Evolutionary conservation across 2,888 invertebrate genomes (phyloP).

Genomic region (Argyra leucocephala): DNA sequence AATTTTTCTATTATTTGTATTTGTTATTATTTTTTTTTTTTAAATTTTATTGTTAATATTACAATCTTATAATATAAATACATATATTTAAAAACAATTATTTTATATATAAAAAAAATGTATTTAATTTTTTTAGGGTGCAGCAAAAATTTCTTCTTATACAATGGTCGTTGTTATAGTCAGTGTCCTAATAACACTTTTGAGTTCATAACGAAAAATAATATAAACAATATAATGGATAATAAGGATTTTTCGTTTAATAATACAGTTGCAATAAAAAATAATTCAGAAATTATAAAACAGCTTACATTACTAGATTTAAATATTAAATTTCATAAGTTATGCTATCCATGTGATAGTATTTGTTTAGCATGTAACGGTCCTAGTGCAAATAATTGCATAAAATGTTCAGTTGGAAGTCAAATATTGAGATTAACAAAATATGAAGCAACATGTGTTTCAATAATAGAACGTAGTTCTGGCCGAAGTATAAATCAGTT

Average conservation of each 20-base stretch:
- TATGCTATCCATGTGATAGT: constrained; percentile 4
- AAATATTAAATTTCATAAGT: background rate
- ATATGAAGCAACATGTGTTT: constrained; percentile 1
- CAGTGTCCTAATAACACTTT: constrained; percentile 1
- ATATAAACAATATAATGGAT: background rate
- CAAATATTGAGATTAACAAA: background rate
- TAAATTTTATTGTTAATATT: background rate
- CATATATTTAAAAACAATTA: background rate
- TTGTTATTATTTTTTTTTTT: too few species aligned
- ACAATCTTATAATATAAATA: too few species aligned
- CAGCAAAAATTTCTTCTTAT: background rate
- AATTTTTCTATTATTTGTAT: too few species aligned
- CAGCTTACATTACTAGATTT: background rate
- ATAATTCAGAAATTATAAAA: background rate
- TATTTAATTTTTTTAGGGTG: background rate
- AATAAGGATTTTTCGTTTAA: background rate
- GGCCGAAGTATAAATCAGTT: background rate
- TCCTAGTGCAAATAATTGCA: constrained; percentile 1
- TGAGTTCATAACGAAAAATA: background rate
- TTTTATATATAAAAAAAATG: background rate
- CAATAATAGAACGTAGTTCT: background rate
- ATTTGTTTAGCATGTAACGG: background rate
- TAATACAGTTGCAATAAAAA: background rate
- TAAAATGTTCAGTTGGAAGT: background rate
- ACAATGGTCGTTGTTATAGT: background rate